phyloP scores from a whole-genome alignment of 2,113 vertebrate species.

The Hyla sarda region DNA sequence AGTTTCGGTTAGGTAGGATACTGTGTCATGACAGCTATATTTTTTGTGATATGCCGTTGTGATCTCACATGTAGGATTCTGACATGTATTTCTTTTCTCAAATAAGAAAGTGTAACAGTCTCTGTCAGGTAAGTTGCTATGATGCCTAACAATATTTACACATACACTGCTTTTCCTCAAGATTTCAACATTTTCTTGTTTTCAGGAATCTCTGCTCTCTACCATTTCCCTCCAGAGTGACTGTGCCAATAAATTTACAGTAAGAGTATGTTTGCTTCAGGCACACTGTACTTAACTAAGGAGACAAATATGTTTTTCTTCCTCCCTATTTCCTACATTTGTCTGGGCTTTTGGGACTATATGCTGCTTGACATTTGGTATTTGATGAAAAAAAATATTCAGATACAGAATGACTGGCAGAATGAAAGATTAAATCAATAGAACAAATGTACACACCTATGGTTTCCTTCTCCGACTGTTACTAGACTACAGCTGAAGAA shows the following conservation, averaged over 20 bases:
- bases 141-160: neutral
- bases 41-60: too few species aligned
- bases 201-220: neutral
- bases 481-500: too few species aligned
- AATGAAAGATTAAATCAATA: neutral
- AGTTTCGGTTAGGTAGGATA: too few species aligned
- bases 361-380: neutral
- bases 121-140: too few species aligned
- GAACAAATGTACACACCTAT: neutral
- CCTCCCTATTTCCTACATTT: neutral
- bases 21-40: too few species aligned
- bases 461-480: neutral
- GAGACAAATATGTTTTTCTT: neutral
- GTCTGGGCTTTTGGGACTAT: neutral
- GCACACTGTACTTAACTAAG: neutral
- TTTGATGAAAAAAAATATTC: neutral
- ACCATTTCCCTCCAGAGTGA: neutral
- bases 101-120: too few species aligned
- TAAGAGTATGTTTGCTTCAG: slow-evolving; percentile 1
- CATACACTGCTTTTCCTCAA: neutral
- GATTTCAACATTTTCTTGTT: neutral
- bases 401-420: neutral
- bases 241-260: neutral
- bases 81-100: too few species aligned
- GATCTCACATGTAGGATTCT: too few species aligned